Percentiles rank a stretch among this genome's conserved stretches.
phyloP scores from a whole-genome alignment of 1,140 invertebrate species.

The Danaus plexippus region DNA sequence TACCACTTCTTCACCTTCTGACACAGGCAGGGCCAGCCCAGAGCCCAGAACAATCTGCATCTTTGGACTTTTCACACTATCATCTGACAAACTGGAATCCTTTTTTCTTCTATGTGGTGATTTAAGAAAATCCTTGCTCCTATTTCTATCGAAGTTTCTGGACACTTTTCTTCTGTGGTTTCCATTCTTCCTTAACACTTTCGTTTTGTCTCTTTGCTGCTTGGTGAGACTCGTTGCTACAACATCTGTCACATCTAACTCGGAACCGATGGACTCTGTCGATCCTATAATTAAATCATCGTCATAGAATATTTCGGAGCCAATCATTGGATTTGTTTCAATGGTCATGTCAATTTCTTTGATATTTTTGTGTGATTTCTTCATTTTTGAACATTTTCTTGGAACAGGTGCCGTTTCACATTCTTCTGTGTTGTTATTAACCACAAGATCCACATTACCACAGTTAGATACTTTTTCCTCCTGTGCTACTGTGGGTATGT shows the following conservation, averaged over 20 bases:
- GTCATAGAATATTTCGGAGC: conserved; percentile 48
- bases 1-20: conserved; percentile 75
- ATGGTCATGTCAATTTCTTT: not conserved
- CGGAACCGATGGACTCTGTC: conserved; percentile 41
- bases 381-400: conserved; percentile 35
- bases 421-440: conserved; percentile 70
- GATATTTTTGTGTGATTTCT: conserved; percentile 21
- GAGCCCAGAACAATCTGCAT: conserved; percentile 70
- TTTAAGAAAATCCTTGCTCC: conserved; percentile 44
- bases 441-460: conserved; percentile 69
- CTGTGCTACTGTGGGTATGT: conserved; percentile 39
- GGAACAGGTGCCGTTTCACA: conserved; percentile 58
- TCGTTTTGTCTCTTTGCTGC: conserved; percentile 44
- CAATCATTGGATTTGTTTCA: conserved; percentile 23
- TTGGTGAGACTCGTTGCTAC: conserved; percentile 36
- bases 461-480: conserved; percentile 52
- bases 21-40: conserved; percentile 68
- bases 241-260: conserved; percentile 31
- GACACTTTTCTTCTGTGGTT: conserved; percentile 58
- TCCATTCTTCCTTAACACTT: conserved; percentile 48
- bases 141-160: conserved; percentile 43
- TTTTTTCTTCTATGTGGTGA: conserved; percentile 42
- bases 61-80: conserved; percentile 52
- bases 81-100: conserved; percentile 45
- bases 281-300: conserved; percentile 48